Percentiles rank a stretch among this genome's conserved stretches.
phyloP scores from a whole-genome alignment of 2,888 invertebrate species.

The Lamellibrachia columna region DNA sequence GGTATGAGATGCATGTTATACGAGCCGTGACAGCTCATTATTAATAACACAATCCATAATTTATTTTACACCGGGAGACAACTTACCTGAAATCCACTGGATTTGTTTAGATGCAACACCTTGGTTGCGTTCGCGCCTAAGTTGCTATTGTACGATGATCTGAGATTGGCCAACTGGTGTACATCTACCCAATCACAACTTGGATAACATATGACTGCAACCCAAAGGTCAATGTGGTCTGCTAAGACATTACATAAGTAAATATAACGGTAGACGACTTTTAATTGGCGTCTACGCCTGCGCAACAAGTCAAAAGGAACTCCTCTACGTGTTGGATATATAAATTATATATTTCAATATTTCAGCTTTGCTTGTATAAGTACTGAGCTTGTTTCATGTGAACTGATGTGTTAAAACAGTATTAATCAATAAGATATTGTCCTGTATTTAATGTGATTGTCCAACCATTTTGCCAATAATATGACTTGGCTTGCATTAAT shows the following conservation, averaged over 20 bases:
- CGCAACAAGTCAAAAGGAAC: not conserved
- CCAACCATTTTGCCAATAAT: too few species aligned
- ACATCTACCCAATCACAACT: not conserved
- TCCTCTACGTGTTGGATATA: not conserved
- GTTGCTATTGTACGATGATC: not conserved
- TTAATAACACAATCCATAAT: not conserved
- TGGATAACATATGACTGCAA: not conserved
- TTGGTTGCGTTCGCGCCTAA: slow-evolving; percentile 11
- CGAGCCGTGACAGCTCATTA: not conserved
- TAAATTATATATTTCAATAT: too few species aligned
- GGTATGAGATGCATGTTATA: not conserved
- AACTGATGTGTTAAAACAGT: too few species aligned
- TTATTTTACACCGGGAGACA: not conserved
- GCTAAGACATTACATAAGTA: not conserved
- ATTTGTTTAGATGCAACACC: slow-evolving; percentile 6
- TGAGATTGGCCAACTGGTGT: not conserved
- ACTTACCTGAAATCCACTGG: not conserved
- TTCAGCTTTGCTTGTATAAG: not conserved
- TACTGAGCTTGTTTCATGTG: not conserved
- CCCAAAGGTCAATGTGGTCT: not conserved
- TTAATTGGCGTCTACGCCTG: not conserved
- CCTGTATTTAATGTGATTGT: too few species aligned
- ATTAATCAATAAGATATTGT: too few species aligned
- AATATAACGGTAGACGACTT: not conserved
- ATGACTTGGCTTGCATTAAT: too few species aligned